Conservation (phyloP, 1,140 invertebrate species). For the Neotoxoptera formosana region DNA sequence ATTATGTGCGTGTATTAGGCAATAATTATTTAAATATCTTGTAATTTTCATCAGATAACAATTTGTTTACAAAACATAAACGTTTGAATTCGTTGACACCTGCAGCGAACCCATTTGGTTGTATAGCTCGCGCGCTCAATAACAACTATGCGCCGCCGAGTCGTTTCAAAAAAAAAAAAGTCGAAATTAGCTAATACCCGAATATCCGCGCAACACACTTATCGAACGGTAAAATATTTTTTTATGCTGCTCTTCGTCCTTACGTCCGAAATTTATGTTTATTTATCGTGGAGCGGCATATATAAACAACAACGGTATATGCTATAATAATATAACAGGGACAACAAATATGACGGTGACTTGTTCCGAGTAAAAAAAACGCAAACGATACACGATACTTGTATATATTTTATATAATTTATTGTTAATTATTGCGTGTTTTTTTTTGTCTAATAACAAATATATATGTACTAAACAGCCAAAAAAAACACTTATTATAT, state of each 20-base stretch:
- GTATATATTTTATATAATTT: no score
- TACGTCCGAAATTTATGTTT: background rate
- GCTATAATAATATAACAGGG: background rate
- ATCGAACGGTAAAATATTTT: background rate
- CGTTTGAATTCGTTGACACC: background rate
- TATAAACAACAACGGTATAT: background rate
- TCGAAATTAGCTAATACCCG: background rate
- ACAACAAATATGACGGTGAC: background rate
- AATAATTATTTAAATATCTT: constrained; percentile 19
- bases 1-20: background rate
- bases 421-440: background rate
- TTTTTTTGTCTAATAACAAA: background rate
- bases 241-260: background rate
- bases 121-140: background rate
- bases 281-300: background rate
- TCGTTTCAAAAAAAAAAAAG: background rate
- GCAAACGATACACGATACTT: background rate
- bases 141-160: background rate
- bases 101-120: background rate
- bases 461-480: background rate
- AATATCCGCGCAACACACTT: background rate
- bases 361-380: background rate
- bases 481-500: no score
- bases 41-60: constrained; percentile 17
- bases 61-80: background rate